These are phyloP conservation scores for Himalopsyche anomala DNA, from an alignment of 2,888 invertebrate genomes.

Conservation along the genomic window DNA sequence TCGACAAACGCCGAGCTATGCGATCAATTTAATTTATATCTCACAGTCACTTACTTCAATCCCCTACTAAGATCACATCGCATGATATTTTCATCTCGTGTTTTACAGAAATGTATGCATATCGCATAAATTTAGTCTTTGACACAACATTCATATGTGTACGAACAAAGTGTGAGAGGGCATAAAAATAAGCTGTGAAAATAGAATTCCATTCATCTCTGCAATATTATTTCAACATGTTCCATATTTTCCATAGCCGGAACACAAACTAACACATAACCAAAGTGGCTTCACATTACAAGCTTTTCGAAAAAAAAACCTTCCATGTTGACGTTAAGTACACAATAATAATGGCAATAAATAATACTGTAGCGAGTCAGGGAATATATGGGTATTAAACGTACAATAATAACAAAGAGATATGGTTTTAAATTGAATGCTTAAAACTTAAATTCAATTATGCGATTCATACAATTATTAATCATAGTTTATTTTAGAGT, in stretches of 20 bases:
- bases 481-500: too few species aligned
- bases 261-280: slow-evolving; percentile 15
- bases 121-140: slow-evolving; percentile 19
- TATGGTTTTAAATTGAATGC: neutral
- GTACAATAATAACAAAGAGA: neutral
- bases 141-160: slow-evolving; percentile 4
- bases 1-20: too few species aligned
- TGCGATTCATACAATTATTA: too few species aligned
- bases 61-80: too few species aligned
- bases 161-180: neutral
- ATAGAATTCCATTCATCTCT: slow-evolving; percentile 37
- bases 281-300: slow-evolving; percentile 42
- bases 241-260: slow-evolving; percentile 16
- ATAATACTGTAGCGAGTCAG: slow-evolving; percentile 21
- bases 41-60: too few species aligned
- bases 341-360: slow-evolving; percentile 42
- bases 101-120: neutral
- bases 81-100: neutral
- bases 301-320: slow-evolving; percentile 28
- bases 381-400: slow-evolving; percentile 1
- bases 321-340: slow-evolving; percentile 26
- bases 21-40: too few species aligned
- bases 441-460: too few species aligned
- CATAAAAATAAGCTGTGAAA: slow-evolving; percentile 32
- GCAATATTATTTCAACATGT: slow-evolving; percentile 30